Evolutionary conservation across 2,113 vertebrate species (phyloP), one percentile per base, ranked within the genome.

Genomic region (Poecilia latipinna): DNA sequence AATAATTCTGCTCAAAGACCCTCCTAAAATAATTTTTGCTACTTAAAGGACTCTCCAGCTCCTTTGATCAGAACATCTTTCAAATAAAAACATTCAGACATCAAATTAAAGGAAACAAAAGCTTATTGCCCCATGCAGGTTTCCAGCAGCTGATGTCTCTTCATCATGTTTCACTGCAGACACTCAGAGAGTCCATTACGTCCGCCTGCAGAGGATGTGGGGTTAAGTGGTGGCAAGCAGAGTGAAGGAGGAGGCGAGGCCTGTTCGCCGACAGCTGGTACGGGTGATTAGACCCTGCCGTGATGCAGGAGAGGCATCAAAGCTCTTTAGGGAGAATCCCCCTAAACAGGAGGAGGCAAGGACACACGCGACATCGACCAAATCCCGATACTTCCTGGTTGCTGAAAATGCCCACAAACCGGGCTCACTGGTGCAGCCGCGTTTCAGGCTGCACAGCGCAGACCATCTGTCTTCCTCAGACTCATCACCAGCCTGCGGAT

Each of bases 251-350:
- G 72, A 89, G 88, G 75, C 11, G 28, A 80, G 75, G 73, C 57
- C 5, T 60, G 76, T 79, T 67, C 33, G 51, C 90, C 69, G 93
- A 95, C 95, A 95, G 95, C 93, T 94, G 94, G 92, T 86, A 78
- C 77, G 13, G 88, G 91, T 91, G 89, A 88, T 88, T 78, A 94
- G 92, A 72, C 88, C 80, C 57, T 66, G 66, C 90, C 88, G 83
- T 75, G 87, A 79, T 84, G 69, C 80, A 82, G 75, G 89, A 48
- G 72, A 75, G 82, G 82, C 90, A 91, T 78, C 91, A 89, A 78
- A 92, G 83, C 90, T 90, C 94, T 93, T 92, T 91, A 90, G 84
- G 71, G 82, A 90, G 86, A 93, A 90, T 89, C 89, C 89, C 82
- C 89, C 82, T 75, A 37, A 78, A 77, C 61, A 75, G 72, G 83